Conservation (phyloP, 2,113 vertebrate species). For the Petrocephalus zakoni region DNA sequence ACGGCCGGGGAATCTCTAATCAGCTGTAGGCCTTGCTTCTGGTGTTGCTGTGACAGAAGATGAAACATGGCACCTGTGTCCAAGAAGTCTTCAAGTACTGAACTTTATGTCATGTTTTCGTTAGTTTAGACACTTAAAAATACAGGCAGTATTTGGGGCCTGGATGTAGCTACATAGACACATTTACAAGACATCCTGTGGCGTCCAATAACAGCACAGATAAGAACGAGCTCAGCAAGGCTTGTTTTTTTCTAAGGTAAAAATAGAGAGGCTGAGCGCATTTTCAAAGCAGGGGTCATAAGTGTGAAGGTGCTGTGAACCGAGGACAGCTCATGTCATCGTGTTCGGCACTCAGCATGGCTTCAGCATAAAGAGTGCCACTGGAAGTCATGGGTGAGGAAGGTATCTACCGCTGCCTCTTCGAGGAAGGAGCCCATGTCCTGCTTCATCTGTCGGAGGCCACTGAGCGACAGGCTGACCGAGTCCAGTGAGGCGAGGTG, state of each 20-base stretch:
- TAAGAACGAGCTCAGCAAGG: background rate
- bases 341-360: background rate
- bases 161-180: background rate
- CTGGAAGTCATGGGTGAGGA: background rate
- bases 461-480: constrained; percentile 43
- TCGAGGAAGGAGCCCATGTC: constrained; percentile 53
- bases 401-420: constrained; percentile 52
- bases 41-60: constrained; percentile 51
- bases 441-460: constrained; percentile 49
- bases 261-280: background rate
- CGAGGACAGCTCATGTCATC: background rate
- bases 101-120: background rate
- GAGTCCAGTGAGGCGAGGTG: constrained; percentile 52
- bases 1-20: constrained; percentile 52
- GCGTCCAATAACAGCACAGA: background rate
- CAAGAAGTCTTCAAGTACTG: background rate
- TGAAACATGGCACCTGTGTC: background rate
- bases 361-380: background rate
- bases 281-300: background rate
- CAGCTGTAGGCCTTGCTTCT: constrained; percentile 52
- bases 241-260: background rate
- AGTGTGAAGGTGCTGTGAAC: background rate
- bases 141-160: background rate
- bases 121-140: background rate
- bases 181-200: background rate